These are phyloP conservation scores for Amphipoea lucens DNA, from an alignment of 2,888 invertebrate species.

Conservation along the genomic window DNA sequence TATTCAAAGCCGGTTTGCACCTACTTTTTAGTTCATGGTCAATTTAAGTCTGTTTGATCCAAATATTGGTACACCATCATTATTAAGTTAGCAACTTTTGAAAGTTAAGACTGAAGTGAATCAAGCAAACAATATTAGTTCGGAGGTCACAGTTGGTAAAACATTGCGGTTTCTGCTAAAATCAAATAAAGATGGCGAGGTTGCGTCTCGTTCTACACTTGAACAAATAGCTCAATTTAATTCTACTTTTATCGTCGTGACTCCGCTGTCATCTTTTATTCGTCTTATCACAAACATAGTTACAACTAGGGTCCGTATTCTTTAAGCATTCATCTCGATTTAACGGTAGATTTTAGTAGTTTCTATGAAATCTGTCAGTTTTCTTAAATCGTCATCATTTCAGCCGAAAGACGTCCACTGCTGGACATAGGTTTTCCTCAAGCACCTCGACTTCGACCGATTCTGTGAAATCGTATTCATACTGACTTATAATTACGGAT, in stretches of 20 bases:
- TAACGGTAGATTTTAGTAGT: background rate
- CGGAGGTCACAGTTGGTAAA: conserved; percentile 45
- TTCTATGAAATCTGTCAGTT: background rate
- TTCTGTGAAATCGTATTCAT: background rate
- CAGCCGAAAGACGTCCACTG: background rate
- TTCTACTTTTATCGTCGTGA: conserved; percentile 17
- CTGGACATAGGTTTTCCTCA: too few relatives aligned
- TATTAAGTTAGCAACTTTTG: background rate
- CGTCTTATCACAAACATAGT: conserved; percentile 16
- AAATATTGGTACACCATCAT: background rate
- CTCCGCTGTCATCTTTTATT: conserved; percentile 17
- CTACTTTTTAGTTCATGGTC: background rate
- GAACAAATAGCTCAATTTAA: conserved; percentile 53
- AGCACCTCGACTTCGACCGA: background rate
- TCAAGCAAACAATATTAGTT: conserved; percentile 19
- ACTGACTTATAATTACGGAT: background rate
- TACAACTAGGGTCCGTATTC: background rate
- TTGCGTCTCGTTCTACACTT: conserved; percentile 25
- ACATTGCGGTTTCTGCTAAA: conserved; percentile 33
- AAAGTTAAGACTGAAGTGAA: conserved; percentile 1
- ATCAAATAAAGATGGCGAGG: conserved; percentile 39
- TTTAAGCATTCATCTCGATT: background rate
- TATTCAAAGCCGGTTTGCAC: background rate
- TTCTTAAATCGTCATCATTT: background rate
- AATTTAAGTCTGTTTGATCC: conserved; percentile 10